phyloP scores from a whole-genome alignment of 2,888 invertebrate species.

The Lathronympha strigana region DNA sequence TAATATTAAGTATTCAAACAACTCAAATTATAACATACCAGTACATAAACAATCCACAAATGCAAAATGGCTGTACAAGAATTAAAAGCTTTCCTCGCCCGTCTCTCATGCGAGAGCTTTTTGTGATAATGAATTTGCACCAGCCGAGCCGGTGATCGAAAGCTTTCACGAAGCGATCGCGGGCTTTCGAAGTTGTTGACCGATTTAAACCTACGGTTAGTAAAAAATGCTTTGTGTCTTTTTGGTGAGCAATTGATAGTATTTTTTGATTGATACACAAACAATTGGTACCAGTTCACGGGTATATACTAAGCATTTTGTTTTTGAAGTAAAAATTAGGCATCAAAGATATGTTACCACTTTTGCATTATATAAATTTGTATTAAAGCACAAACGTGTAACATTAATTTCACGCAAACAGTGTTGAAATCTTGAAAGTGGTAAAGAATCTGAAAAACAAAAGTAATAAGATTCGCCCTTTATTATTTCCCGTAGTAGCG shows the following conservation, averaged over 20 bases:
- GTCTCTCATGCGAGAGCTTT: conserved; percentile 19
- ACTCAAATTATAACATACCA: no score
- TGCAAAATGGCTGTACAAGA: not conserved
- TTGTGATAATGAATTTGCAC: conserved; percentile 31
- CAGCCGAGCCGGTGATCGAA: conserved; percentile 26
- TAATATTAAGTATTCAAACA: no score
- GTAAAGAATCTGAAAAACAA: no score
- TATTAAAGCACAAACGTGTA: no score
- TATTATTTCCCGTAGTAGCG: no score
- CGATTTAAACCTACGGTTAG: conserved; percentile 7
- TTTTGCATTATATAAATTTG: no score
- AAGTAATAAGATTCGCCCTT: no score
- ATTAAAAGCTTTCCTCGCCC: conserved; percentile 24
- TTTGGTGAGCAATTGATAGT: not conserved
- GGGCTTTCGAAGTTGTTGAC: conserved; percentile 21
- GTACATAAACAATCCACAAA: conserved; percentile 11
- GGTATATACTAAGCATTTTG: no score
- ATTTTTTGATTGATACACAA: not conserved
- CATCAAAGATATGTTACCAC: no score
- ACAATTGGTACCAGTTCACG: not conserved
- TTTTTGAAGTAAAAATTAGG: no score
- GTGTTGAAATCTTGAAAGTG: no score
- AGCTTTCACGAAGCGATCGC: conserved; percentile 26
- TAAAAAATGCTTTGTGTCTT: not conserved
- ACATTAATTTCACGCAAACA: no score